phyloP scores from a whole-genome alignment of 2,113 vertebrate genomes.

The Noturus placidus region DNA sequence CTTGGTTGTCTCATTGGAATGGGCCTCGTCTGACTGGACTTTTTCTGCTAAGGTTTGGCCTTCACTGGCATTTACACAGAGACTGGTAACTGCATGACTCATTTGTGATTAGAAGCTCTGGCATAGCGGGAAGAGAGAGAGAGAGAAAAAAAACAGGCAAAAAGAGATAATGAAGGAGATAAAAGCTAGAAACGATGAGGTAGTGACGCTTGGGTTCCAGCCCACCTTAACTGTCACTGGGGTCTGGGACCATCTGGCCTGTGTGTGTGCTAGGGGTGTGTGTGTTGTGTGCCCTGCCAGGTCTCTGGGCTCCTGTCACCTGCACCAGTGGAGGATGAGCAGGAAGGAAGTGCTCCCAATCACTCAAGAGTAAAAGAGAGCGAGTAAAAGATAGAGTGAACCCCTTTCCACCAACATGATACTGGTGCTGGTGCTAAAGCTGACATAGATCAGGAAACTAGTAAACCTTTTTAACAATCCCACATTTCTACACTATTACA shows the following conservation, averaged over 20 bases:
- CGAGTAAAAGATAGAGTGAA: neutral
- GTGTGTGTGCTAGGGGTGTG: conserved; percentile 42
- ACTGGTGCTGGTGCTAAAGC: neutral
- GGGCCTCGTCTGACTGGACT: conserved; percentile 10
- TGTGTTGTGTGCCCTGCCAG: conserved; percentile 52
- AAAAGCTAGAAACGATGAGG: conserved; percentile 37
- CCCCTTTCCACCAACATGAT: neutral
- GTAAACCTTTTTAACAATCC: neutral
- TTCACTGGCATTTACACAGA: conserved; percentile 47
- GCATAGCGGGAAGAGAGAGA: neutral
- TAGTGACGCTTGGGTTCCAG: conserved; percentile 49
- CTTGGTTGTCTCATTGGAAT: conserved; percentile 20
- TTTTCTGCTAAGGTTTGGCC: conserved; percentile 32
- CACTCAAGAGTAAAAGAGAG: conserved; percentile 44
- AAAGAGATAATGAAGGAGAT: conserved; percentile 37
- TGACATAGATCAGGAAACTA: neutral
- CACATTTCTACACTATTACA: neutral
- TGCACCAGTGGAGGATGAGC: conserved; percentile 59
- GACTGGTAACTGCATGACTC: conserved; percentile 42
- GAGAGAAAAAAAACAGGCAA: conserved; percentile 1
- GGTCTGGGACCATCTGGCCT: conserved; percentile 63
- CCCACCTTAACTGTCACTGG: conserved; percentile 58
- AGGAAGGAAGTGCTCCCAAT: conserved; percentile 54
- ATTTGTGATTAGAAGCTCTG: conserved; percentile 47
- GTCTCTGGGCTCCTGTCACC: conserved; percentile 61